A percentile compares a stretch with the other conserved stretches of the same genome.
These are phyloP conservation scores for Zosterops lateralis DNA, from an alignment of 2,113 vertebrate genomes.

Conservation along the genomic window DNA sequence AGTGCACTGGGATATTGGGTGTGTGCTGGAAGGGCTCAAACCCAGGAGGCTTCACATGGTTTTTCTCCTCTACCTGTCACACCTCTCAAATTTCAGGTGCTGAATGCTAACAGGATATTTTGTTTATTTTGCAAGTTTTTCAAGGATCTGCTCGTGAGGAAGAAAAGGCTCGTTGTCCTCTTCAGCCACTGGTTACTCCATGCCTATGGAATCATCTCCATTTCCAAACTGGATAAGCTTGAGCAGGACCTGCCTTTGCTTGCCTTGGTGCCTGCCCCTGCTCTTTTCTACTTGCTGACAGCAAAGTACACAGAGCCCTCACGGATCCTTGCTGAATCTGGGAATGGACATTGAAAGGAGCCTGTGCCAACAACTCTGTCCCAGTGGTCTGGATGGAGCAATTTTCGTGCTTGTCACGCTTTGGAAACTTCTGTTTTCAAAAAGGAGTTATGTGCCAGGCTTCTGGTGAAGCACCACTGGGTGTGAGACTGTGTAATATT, in stretches of 20 bases:
- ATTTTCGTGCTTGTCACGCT: neutral
- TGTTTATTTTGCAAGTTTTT: constrained; percentile 78
- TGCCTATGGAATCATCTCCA: constrained; percentile 96
- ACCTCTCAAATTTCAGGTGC: neutral
- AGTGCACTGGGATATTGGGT: neutral
- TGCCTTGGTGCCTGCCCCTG: constrained; percentile 90
- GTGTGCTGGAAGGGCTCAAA: neutral
- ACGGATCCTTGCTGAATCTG: constrained; percentile 89
- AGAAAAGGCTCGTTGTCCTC: constrained; percentile 94
- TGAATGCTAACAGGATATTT: neutral
- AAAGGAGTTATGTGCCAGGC: neutral
- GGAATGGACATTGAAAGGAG: constrained; percentile 84
- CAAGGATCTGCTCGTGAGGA: constrained; percentile 90
- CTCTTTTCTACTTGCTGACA: constrained; percentile 93
- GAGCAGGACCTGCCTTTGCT: constrained; percentile 90
- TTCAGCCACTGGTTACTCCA: constrained; percentile 98
- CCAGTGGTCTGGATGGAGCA: neutral
- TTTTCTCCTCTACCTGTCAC: neutral
- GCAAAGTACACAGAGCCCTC: constrained; percentile 94
- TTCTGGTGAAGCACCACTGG: neutral
- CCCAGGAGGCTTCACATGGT: neutral
- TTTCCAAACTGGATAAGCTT: constrained; percentile 91
- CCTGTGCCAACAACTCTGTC: neutral
- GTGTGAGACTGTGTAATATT: neutral
- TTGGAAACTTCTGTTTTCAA: constrained; percentile 2